phyloP scores from a whole-genome alignment of 2,888 invertebrate species.

The Ormyrus rosae region DNA sequence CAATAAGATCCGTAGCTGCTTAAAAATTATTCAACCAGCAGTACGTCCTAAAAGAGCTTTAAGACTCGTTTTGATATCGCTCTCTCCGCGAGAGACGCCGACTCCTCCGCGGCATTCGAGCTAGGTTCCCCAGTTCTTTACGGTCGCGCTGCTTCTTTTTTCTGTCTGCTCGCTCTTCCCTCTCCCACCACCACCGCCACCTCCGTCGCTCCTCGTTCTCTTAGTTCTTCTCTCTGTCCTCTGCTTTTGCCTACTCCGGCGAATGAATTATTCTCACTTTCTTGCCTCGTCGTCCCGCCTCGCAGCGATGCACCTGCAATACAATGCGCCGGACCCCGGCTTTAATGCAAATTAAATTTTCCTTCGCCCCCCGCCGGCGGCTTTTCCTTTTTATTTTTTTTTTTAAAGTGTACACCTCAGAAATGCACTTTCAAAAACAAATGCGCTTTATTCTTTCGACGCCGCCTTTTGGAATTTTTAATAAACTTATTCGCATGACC shows the following conservation, averaged over 20 bases:
- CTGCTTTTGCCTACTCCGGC: constrained; percentile 43
- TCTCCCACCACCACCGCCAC: constrained; percentile 4
- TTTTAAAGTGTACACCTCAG: too few species aligned
- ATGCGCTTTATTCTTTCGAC: too few species aligned
- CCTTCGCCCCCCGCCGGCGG: constrained; percentile 8
- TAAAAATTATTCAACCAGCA: constrained; percentile 40
- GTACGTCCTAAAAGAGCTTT: constrained; percentile 40
- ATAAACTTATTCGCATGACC: too few species aligned
- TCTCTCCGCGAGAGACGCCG: constrained; percentile 32
- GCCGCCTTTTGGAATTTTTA: too few species aligned
- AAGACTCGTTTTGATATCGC: constrained; percentile 60
- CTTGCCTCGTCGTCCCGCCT: constrained; percentile 46
- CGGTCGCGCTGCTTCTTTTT: constrained; percentile 56
- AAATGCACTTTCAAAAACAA: too few species aligned
- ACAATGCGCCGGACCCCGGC: constrained; percentile 29
- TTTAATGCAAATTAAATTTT: constrained; percentile 50
- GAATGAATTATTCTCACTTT: constrained; percentile 61
- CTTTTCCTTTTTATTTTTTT: neutral
- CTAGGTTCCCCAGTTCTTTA: constrained; percentile 54
- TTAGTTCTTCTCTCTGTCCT: constrained; percentile 39
- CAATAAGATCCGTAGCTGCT: constrained; percentile 6
- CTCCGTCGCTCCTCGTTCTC: neutral
- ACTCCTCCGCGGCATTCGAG: constrained; percentile 57
- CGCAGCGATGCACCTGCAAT: constrained; percentile 53
- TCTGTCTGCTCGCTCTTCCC: constrained; percentile 55